Conservation (phyloP, 1,140 invertebrate species). For the Phthorimaea operculella region DNA sequence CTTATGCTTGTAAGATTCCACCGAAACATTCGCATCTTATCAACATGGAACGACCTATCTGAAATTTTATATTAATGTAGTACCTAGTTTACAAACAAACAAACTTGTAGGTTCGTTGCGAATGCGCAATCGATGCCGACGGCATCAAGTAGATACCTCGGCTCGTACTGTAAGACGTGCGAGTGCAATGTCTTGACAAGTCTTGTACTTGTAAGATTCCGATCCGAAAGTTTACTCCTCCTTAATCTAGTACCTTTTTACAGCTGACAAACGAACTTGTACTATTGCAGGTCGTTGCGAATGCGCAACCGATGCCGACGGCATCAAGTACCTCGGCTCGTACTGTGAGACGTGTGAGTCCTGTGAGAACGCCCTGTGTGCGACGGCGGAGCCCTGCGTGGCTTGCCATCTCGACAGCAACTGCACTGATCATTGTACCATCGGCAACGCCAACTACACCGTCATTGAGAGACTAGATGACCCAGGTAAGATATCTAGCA, state of each 20-base stretch:
- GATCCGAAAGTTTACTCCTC: too few relatives aligned
- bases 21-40: too few relatives aligned
- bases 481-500: conserved; percentile 13
- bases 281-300: conserved; percentile 59
- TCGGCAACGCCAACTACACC: conserved; percentile 40
- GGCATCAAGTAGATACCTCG: conserved; percentile 75
- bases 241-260: too few relatives aligned
- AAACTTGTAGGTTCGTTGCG: conserved; percentile 53
- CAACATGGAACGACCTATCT: too few relatives aligned
- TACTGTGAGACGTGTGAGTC: conserved; percentile 89
- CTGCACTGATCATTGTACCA: conserved; percentile 37
- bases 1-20: too few relatives aligned
- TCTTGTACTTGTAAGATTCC: too few relatives aligned
- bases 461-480: conserved; percentile 31
- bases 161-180: conserved; percentile 89
- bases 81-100: too few relatives aligned
- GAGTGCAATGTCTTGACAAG: too few relatives aligned
- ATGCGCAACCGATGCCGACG: conserved; percentile 73
- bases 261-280: background rate
- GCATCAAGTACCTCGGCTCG: conserved; percentile 75
- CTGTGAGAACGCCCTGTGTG: conserved; percentile 56
- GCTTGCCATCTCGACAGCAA: conserved; percentile 35
- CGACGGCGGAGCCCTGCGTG: conserved; percentile 50
- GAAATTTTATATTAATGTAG: too few relatives aligned
- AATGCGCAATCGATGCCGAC: conserved; percentile 74